Base-by-base conservation (phyloP, 2,888 invertebrate genomes). In the Tiliacea aurago region DNA sequence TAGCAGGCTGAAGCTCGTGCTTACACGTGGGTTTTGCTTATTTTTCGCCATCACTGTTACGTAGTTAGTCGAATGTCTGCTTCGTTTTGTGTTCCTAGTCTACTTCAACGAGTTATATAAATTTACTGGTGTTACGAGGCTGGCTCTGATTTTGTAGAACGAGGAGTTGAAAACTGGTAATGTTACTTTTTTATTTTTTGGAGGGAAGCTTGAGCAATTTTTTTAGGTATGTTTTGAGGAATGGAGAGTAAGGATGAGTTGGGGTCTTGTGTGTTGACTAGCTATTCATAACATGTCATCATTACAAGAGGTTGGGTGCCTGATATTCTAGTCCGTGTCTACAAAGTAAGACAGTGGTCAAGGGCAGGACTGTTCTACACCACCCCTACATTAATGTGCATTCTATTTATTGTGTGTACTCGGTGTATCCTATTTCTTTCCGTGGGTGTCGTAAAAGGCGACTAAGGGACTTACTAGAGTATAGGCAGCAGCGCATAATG, bases 51-150 rank as follows among this genome's bases (percentile, higher is more conserved):
- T 84, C 85, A 83, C 81, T 77, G 90, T 84, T 90, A 90, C 76
- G 89, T 86, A 90, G 91, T 89, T 90, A 90, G 83, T 80, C 63
- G 78, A 87, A 84, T 85, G 88, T 86, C 85, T 84, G 83, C 70
- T 79, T 88, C 88, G 85, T 90, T 90, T 90, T 90, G 86, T 90
- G 78, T 85, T 84, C 63, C 72, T 63, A 76, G 55, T 58, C 71
- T 67, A 84, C 76, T 84, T 82, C 82, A 78, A 75, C 82, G 82
- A 76, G 83, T 83, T 86, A 81, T 85, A 28, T 83, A 84, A 65
- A 83, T 76, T 68, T 78, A 62, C 59, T 70, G 41, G 59, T 66
- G 58, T 69, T 67, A 49, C 69, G 65, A 47, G 51, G 7, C 74
- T 66, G 51, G 33, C 23, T 73, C 49, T 10, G 58, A 51, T 72